phyloP scores from a whole-genome alignment of 2,797 vertebrate genomes.

The Meda fulgida region DNA sequence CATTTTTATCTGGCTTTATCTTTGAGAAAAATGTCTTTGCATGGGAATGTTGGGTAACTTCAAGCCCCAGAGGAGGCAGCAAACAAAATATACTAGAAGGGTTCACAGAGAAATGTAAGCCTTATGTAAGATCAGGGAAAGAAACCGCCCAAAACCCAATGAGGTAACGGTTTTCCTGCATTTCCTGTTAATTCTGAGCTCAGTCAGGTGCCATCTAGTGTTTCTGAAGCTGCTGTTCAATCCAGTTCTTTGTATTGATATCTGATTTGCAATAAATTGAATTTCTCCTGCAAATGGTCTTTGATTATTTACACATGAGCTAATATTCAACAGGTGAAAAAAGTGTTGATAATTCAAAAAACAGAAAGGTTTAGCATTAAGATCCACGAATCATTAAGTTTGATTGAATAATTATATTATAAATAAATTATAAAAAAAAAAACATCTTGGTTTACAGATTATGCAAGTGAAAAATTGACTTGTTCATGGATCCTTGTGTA shows the following conservation, averaged over 20 bases:
- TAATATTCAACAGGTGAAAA: neutral
- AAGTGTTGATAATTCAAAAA: neutral
- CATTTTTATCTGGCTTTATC: neutral
- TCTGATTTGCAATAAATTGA: neutral
- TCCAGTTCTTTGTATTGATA: neutral
- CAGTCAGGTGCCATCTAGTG: constrained; percentile 11
- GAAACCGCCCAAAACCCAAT: neutral
- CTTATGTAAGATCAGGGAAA: neutral
- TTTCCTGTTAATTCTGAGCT: neutral
- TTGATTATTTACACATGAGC: neutral
- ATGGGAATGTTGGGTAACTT: neutral
- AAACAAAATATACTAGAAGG: neutral
- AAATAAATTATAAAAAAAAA: too few relatives aligned
- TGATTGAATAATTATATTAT: neutral
- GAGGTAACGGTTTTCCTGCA: neutral
- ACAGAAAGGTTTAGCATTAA: neutral
- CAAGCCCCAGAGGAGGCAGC: neutral
- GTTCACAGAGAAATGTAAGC: neutral
- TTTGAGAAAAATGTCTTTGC: neutral
- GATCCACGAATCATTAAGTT: neutral
- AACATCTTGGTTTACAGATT: neutral
- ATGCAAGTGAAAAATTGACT: neutral
- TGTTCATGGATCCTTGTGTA: neutral
- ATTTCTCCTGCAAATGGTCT: too few relatives aligned
- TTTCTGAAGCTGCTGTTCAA: neutral